Evolutionary conservation across 2,888 invertebrate species (phyloP).

Genomic region (Eumerus sabulonum): DNA sequence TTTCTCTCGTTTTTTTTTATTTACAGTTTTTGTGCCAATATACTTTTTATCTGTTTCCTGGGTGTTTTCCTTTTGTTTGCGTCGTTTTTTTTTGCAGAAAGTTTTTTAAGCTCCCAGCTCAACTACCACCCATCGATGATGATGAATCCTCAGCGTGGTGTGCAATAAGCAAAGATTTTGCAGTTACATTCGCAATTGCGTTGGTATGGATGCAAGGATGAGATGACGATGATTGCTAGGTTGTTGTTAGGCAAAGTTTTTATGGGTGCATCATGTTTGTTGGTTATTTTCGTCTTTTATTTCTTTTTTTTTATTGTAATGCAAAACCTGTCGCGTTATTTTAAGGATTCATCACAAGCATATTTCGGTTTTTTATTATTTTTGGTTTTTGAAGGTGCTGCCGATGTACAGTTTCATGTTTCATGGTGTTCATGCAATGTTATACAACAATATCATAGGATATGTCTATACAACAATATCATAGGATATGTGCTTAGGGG

Average conservation of each 20-base stretch:
- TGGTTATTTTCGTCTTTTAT: too few species aligned
- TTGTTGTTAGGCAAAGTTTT: conserved; percentile 44
- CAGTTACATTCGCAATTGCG: conserved; percentile 53
- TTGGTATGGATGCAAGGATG: conserved; percentile 17
- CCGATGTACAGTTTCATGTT: too few species aligned
- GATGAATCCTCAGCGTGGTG: conserved; percentile 41
- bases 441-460: too few species aligned
- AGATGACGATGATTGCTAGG: conserved; percentile 31
- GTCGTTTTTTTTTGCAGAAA: conserved; percentile 48
- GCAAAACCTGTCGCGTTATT: conserved; percentile 28
- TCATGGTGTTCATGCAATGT: too few species aligned
- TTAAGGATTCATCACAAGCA: conserved; percentile 42
- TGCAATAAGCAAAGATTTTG: conserved; percentile 56
- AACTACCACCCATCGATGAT: conserved; percentile 58
- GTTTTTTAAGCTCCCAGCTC: conserved; percentile 49
- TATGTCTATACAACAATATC: too few species aligned
- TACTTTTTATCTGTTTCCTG: conserved; percentile 54
- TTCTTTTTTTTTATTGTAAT: conserved; percentile 4
- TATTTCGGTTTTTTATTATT: background rate
- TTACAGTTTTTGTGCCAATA: conserved; percentile 12
- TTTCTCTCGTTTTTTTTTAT: conserved; percentile 31
- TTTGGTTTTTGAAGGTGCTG: too few species aligned
- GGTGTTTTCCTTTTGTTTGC: too few species aligned
- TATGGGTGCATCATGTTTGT: conserved; percentile 18
- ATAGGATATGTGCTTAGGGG: too few species aligned